phyloP scores from a whole-genome alignment of 2,797 vertebrate genomes.

The Catharus ustulatus region DNA sequence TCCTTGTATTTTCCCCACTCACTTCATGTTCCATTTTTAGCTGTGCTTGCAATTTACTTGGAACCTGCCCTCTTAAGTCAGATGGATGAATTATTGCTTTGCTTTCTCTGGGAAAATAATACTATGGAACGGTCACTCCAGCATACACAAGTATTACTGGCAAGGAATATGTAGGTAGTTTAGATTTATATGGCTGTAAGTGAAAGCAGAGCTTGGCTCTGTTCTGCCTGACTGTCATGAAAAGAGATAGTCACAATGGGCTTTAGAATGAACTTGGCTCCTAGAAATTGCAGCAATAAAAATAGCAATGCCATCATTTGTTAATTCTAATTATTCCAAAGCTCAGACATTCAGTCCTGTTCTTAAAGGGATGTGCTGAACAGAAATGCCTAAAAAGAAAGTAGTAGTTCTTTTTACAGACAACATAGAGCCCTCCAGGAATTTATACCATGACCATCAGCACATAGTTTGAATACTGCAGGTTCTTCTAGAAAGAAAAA shows the following conservation, averaged over 20 bases:
- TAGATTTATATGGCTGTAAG: conserved; percentile 62
- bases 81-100: conserved; percentile 34
- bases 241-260: conserved; percentile 60
- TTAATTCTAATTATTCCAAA: conserved; percentile 40
- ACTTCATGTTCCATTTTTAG: conserved; percentile 35
- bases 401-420: background rate
- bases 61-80: conserved; percentile 1
- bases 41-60: conserved; percentile 28
- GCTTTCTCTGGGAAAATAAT: conserved; percentile 53
- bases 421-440: background rate
- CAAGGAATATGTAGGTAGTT: conserved; percentile 45
- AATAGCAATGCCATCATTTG: conserved; percentile 47
- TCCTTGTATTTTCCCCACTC: background rate
- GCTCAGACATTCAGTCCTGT: background rate
- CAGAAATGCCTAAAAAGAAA: background rate
- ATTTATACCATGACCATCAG: background rate
- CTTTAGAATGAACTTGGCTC: conserved; percentile 44
- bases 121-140: background rate
- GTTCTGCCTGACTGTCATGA: conserved; percentile 34
- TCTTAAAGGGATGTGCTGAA: background rate
- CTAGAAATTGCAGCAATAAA: conserved; percentile 45
- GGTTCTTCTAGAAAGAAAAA: background rate
- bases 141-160: conserved; percentile 29
- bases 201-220: conserved; percentile 56
- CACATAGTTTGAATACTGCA: background rate